Conservation (phyloP, 2,113 vertebrate species). For the Gallinago paraguaiae region DNA sequence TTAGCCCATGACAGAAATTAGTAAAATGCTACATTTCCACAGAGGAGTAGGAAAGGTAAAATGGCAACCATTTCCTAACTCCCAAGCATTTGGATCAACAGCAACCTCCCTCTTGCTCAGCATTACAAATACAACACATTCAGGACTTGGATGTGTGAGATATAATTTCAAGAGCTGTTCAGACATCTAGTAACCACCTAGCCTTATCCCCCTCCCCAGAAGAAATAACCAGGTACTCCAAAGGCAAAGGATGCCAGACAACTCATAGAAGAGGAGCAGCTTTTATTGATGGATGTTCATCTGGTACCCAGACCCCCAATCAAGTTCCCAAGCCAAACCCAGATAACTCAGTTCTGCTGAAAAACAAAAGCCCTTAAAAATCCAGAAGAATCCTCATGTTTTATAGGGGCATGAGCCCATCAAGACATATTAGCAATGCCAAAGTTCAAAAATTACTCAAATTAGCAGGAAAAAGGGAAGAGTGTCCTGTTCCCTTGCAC, state of each 20-base stretch:
- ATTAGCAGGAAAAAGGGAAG: neutral
- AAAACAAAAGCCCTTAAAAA: neutral
- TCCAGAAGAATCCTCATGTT: neutral
- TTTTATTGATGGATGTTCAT: neutral
- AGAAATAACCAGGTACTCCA: neutral
- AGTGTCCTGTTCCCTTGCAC: neutral
- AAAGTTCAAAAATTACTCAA: neutral
- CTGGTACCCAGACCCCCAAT: neutral
- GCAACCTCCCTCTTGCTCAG: neutral
- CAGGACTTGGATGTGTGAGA: neutral
- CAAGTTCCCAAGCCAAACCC: neutral
- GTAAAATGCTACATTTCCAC: neutral
- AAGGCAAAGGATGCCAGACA: neutral
- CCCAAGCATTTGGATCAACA: neutral
- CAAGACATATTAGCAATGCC: neutral
- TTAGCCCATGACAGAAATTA: neutral
- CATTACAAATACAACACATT: neutral
- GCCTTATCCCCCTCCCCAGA: neutral
- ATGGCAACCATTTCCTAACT: neutral
- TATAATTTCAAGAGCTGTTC: neutral
- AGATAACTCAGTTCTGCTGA: neutral
- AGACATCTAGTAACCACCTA: neutral
- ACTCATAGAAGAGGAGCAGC: neutral
- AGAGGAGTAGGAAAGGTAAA: neutral
- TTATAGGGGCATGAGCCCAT: neutral